These are phyloP conservation scores for Stegodyphus dumicola DNA, from an alignment of 1,140 invertebrate genomes.

Conservation along the genomic window DNA sequence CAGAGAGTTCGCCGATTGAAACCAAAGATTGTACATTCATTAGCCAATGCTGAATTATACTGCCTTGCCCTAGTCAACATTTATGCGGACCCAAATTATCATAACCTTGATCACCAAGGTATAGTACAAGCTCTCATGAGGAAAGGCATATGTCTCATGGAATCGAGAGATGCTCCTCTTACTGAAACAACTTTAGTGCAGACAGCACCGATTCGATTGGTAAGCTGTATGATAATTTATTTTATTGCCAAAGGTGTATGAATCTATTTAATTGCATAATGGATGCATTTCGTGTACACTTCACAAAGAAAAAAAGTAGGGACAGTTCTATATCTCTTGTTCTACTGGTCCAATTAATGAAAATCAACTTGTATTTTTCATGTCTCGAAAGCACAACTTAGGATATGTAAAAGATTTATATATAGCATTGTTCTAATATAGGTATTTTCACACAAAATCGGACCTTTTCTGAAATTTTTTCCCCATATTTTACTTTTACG, in stretches of 20 bases:
- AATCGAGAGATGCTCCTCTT: constrained; percentile 84
- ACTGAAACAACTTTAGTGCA: constrained; percentile 96
- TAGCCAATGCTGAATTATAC: constrained; percentile 96
- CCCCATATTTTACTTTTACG: too few relatives aligned
- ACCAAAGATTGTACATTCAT: constrained; percentile 87
- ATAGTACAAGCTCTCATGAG: constrained; percentile 84
- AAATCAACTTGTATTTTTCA: too few relatives aligned
- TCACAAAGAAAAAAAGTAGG: too few relatives aligned
- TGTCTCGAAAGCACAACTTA: too few relatives aligned
- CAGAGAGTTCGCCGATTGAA: constrained; percentile 73
- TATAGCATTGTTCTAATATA: too few relatives aligned
- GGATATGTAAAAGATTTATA: too few relatives aligned
- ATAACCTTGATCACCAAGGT: constrained; percentile 93
- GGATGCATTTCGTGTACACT: not conserved
- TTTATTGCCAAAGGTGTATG: not conserved
- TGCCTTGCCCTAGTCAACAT: constrained; percentile 94
- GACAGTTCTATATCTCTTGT: too few relatives aligned
- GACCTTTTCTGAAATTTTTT: too few relatives aligned
- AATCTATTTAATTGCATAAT: not conserved
- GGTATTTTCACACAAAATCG: too few relatives aligned
- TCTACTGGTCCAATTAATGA: too few relatives aligned
- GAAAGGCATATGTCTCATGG: constrained; percentile 88
- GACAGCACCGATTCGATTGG: constrained; percentile 93
- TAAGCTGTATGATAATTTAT: constrained; percentile 68
- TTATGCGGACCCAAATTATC: constrained; percentile 94